Conservation (phyloP, 1,140 invertebrate genomes). For the Cotesia typhae region DNA sequence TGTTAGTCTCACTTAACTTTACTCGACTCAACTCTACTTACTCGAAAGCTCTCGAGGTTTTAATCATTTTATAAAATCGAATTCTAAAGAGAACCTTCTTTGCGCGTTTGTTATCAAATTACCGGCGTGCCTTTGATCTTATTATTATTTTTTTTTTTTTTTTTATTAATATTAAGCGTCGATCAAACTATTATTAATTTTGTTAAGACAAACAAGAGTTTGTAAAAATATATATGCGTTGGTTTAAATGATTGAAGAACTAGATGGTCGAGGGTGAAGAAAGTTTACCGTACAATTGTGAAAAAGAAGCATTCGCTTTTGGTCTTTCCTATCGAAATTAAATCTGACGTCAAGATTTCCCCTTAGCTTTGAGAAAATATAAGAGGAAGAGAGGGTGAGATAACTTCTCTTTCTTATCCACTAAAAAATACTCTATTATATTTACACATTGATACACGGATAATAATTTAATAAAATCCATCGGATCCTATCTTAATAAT, state of each 20-base stretch:
- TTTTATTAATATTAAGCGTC: too few species aligned
- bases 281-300: constrained; percentile 16
- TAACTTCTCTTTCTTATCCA: constrained; percentile 11
- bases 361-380: constrained; percentile 16
- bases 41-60: too few species aligned
- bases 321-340: constrained; percentile 37
- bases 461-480: neutral
- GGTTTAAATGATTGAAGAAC: constrained; percentile 4
- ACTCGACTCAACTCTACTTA: too few species aligned
- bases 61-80: too few species aligned
- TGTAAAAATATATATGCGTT: neutral
- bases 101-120: too few species aligned
- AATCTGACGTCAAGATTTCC: constrained; percentile 35
- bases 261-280: neutral
- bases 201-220: too few species aligned
- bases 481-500: too few species aligned
- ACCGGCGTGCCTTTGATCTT: too few species aligned
- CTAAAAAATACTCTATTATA: neutral
- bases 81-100: too few species aligned
- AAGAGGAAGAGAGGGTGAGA: constrained; percentile 2
- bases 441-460: neutral
- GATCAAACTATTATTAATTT: too few species aligned
- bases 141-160: too few species aligned
- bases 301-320: neutral
- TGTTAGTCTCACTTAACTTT: neutral